phyloP scores from a whole-genome alignment of 2,797 vertebrate genomes.

The Philypnodon macrostomus region DNA sequence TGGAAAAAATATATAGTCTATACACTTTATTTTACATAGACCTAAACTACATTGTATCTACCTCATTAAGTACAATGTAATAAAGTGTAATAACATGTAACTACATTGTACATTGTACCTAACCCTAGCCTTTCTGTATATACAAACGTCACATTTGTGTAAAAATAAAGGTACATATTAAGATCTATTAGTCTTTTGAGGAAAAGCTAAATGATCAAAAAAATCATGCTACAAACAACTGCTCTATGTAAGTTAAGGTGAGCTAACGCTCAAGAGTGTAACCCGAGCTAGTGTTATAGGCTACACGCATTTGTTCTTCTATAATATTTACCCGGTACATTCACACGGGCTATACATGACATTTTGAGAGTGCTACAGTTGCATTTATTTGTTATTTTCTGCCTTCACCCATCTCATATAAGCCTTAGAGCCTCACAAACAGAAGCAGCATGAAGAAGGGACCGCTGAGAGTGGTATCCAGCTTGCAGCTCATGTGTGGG shows the following conservation, averaged over 20 bases:
- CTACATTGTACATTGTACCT: too few relatives aligned
- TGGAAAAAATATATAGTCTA: too few relatives aligned
- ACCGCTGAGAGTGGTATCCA: conserved; percentile 53
- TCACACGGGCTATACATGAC: conserved; percentile 3
- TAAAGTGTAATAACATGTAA: too few relatives aligned
- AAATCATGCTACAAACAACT: neutral
- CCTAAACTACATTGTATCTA: too few relatives aligned
- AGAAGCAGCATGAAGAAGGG: conserved; percentile 39
- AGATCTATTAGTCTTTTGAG: conserved; percentile 6
- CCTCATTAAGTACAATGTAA: too few relatives aligned
- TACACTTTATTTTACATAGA: too few relatives aligned
- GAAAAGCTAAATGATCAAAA: too few relatives aligned
- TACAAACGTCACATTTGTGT: too few relatives aligned
- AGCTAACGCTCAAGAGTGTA: neutral
- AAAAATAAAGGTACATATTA: too few relatives aligned
- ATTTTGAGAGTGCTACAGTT: conserved; percentile 15
- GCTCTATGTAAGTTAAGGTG: too few relatives aligned
- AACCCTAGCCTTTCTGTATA: too few relatives aligned
- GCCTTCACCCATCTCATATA: conserved; percentile 38
- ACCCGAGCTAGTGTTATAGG: neutral
- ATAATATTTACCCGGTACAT: neutral
- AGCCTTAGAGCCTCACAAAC: conserved; percentile 50
- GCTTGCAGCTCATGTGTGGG: conserved; percentile 68
- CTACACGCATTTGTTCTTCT: neutral
- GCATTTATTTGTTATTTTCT: conserved; percentile 21